Percentiles rank a stretch among this genome's conserved stretches.
phyloP scores from a whole-genome alignment of 2,113 vertebrate genomes.

The Siniperca knerii region DNA sequence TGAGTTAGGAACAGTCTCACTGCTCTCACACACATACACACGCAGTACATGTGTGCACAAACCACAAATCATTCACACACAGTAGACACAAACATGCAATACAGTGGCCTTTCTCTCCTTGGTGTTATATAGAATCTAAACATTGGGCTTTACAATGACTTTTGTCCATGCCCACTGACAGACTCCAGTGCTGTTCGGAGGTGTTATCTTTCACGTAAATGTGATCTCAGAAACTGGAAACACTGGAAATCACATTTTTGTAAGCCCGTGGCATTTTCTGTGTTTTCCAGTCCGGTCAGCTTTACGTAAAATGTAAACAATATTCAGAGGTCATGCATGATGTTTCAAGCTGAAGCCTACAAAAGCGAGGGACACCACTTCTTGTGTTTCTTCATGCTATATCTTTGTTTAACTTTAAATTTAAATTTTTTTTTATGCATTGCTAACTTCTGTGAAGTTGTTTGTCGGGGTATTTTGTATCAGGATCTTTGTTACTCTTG shows the following conservation, averaged over 20 bases:
- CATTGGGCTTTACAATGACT: conserved; percentile 7
- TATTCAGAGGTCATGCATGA: conserved; percentile 26
- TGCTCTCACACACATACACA: conserved; percentile 12
- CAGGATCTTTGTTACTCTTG: conserved; percentile 80
- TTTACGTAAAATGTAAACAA: conserved; percentile 15
- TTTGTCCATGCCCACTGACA: not conserved
- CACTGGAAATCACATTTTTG: conserved; percentile 36
- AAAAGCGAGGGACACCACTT: conserved; percentile 31
- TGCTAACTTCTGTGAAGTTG: conserved; percentile 99
- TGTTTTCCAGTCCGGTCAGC: conserved; percentile 24
- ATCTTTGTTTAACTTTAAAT: conserved; percentile 62
- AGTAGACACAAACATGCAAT: conserved; percentile 22
- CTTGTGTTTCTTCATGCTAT: conserved; percentile 36
- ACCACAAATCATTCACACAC: conserved; percentile 13
- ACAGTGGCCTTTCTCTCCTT: conserved; percentile 64
- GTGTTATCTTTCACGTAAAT: not conserved
- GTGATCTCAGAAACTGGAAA: conserved; percentile 14
- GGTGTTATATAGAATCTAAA: conserved; percentile 30
- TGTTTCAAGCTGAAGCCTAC: conserved; percentile 38
- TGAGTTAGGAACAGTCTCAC: not conserved
- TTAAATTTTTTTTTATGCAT: conserved; percentile 84
- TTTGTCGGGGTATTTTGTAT: conserved; percentile 91
- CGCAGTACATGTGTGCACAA: not conserved
- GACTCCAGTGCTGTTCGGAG: not conserved
- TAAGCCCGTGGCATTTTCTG: conserved; percentile 16